Percentiles rank a stretch among this genome's conserved stretches.
phyloP scores from a whole-genome alignment of 1,140 invertebrate genomes.

The Drosophila azteca region DNA sequence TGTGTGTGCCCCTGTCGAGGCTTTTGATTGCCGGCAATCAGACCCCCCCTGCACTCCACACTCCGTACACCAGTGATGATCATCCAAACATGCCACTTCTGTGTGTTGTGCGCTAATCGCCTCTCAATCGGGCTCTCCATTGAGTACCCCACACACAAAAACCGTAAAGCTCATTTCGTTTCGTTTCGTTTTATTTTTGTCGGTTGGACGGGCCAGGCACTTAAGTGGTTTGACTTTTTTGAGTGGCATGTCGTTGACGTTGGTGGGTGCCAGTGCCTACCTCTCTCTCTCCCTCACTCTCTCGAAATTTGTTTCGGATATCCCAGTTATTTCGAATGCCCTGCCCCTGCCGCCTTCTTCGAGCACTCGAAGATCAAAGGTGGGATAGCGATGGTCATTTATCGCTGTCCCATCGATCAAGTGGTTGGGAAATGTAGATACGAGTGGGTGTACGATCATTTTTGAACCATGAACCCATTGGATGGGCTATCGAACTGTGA shows the following conservation, averaged over 20 bases:
- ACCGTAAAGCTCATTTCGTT: slow-evolving; percentile 46
- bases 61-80: slow-evolving; percentile 46
- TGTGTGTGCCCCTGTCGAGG: no score
- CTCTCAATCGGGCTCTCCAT: slow-evolving; percentile 56
- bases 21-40: slow-evolving; percentile 75
- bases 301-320: slow-evolving; percentile 28
- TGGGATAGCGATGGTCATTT: slow-evolving; percentile 50
- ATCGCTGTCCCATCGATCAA: slow-evolving; percentile 26
- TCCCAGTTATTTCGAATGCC: slow-evolving; percentile 39
- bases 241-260: slow-evolving; percentile 72
- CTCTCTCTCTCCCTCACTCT: slow-evolving; percentile 34
- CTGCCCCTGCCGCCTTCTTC: slow-evolving; percentile 9
- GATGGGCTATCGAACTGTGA: no score
- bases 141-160: neutral
- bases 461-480: neutral
- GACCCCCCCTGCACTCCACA: slow-evolving; percentile 31
- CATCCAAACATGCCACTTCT: slow-evolving; percentile 80
- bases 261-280: slow-evolving; percentile 53
- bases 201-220: slow-evolving; percentile 27
- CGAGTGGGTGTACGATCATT: slow-evolving; percentile 22
- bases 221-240: slow-evolving; percentile 74
- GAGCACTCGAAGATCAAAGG: slow-evolving; percentile 63
- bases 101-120: slow-evolving; percentile 76
- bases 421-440: slow-evolving; percentile 22
- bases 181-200: slow-evolving; percentile 37